phyloP scores from a whole-genome alignment of 2,797 vertebrate genomes.

The Pelochelys cantorii region DNA sequence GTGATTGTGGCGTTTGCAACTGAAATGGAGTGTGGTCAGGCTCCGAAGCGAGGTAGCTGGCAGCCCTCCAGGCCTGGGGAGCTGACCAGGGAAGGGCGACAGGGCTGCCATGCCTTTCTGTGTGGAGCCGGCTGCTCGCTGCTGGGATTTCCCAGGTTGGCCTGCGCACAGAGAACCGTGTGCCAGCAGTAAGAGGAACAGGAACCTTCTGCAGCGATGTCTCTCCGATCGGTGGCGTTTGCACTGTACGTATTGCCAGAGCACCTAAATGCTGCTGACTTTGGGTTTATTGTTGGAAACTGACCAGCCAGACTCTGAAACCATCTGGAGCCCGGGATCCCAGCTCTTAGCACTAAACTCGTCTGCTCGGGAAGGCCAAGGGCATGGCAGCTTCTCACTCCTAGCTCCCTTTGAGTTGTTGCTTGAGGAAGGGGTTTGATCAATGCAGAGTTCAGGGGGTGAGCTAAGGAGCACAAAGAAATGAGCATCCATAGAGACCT shows the following conservation, averaged over 20 bases:
- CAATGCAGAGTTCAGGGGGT: too few relatives aligned
- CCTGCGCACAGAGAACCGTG: neutral
- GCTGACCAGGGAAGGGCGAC: neutral
- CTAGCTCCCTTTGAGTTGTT: neutral
- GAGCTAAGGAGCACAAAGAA: neutral
- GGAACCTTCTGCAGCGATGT: neutral
- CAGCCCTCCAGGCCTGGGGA: neutral
- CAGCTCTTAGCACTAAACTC: neutral
- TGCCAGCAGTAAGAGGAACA: accelerated
- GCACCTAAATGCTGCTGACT: neutral
- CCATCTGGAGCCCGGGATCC: neutral
- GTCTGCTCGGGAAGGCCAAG: neutral
- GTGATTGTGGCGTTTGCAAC: neutral
- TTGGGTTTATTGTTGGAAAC: accelerated
- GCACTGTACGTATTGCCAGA: accelerated
- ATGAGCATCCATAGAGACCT: neutral
- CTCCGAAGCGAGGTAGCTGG: neutral
- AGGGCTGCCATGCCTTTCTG: neutral
- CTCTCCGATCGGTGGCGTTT: accelerated
- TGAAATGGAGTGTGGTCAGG: neutral
- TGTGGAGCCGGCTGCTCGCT: neutral
- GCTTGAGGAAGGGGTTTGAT: neutral
- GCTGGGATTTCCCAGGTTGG: neutral
- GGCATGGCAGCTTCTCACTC: neutral
- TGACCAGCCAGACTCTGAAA: neutral